Percentiles rank a stretch among this genome's conserved stretches.
Evolutionary conservation across 2,888 invertebrate genomes (phyloP).

Genomic region (Apocheima hispidaria): DNA sequence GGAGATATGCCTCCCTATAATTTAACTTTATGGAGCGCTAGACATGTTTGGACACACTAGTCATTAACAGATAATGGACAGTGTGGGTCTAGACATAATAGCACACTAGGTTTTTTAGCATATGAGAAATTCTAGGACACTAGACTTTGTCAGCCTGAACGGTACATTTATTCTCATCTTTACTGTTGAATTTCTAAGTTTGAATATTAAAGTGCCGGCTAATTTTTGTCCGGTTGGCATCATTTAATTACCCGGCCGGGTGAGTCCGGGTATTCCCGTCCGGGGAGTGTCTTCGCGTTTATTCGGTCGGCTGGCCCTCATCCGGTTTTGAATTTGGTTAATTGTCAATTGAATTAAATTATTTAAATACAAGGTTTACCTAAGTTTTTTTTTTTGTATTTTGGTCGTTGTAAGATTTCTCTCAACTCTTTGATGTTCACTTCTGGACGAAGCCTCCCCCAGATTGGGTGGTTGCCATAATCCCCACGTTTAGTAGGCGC

Average conservation of each 20-base stretch:
- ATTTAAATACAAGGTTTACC: conserved; percentile 12
- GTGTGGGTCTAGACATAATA: too few relatives aligned
- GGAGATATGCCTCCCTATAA: too few relatives aligned
- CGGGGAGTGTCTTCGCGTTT: conserved; percentile 50
- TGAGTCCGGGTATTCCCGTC: conserved; percentile 47
- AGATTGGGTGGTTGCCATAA: too few relatives aligned
- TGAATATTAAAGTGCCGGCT: conserved; percentile 64
- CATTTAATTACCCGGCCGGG: conserved; percentile 69
- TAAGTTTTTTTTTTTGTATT: conserved; percentile 1
- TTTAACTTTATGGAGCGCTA: too few relatives aligned
- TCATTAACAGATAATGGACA: too few relatives aligned
- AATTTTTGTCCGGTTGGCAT: conserved; percentile 70
- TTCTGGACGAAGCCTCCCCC: too few relatives aligned
- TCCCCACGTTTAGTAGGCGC: too few relatives aligned
- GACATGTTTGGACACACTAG: too few relatives aligned
- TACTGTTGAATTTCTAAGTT: conserved; percentile 49
- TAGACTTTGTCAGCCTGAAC: too few relatives aligned
- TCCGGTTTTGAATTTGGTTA: conserved; percentile 42
- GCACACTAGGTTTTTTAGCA: too few relatives aligned
- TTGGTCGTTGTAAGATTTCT: background rate
- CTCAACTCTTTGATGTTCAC: too few relatives aligned
- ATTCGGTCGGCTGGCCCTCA: conserved; percentile 49
- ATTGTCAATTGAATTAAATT: conserved; percentile 44
- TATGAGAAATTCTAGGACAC: too few relatives aligned
- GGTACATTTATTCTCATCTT: conserved; percentile 36